Evolutionary conservation across 35 echinoderm and acorn worm species (phyloP).

Genomic region (Heliocidaris erythrogramma): DNA sequence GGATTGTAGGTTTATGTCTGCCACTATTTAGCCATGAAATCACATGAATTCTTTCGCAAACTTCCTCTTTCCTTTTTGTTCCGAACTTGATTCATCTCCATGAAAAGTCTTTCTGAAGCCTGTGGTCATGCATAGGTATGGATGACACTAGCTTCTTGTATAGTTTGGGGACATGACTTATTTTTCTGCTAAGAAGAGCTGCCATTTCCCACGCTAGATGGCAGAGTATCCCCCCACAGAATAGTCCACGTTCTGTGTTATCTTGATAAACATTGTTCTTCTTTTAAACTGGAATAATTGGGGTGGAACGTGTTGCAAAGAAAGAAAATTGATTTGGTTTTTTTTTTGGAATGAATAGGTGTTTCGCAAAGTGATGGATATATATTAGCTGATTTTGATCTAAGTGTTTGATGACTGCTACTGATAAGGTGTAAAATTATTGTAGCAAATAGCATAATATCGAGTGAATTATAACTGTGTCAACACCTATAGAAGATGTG

Average conservation of each 20-base stretch:
- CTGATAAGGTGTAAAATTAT: background rate
- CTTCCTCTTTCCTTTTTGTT: background rate
- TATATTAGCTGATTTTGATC: background rate
- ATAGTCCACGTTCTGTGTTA: background rate
- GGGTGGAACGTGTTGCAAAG: background rate
- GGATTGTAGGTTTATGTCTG: too few species aligned
- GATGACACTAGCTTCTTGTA: background rate
- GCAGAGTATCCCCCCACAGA: background rate
- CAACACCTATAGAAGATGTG: background rate
- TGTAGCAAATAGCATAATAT: background rate
- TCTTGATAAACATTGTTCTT: conserved; percentile 2
- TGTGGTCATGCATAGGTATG: background rate
- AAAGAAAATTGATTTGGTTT: conserved; percentile 1
- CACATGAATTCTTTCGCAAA: background rate
- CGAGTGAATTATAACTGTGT: background rate
- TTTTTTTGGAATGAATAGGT: background rate
- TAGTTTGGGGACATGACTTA: background rate
- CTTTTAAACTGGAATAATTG: background rate
- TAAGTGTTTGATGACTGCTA: background rate
- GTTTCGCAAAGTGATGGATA: background rate
- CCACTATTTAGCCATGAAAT: too few species aligned
- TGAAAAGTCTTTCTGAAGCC: background rate
- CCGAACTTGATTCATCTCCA: background rate
- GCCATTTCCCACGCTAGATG: background rate
- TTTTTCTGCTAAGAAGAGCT: background rate